phyloP scores from a whole-genome alignment of 2,113 vertebrate genomes.

The Redunca redunca region DNA sequence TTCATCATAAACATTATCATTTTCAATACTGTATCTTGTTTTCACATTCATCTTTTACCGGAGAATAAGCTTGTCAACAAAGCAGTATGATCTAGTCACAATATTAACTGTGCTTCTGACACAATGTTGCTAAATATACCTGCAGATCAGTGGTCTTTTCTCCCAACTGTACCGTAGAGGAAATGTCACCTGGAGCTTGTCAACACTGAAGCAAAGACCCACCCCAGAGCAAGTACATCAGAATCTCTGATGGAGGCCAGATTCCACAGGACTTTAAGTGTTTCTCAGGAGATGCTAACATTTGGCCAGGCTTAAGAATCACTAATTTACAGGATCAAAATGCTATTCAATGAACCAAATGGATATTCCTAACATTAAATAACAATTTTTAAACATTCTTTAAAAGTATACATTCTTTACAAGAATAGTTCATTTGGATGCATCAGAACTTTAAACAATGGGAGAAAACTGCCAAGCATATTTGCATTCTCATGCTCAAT shows the following conservation, averaged over 20 bases:
- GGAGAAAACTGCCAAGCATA: not conserved
- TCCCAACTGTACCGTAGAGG: not conserved
- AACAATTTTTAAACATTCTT: not conserved
- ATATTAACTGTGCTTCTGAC: not conserved
- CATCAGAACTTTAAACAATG: not conserved
- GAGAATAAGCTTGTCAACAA: conserved; percentile 7
- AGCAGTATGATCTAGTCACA: not conserved
- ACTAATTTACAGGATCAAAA: not conserved
- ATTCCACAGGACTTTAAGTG: not conserved
- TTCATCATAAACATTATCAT: conserved; percentile 21
- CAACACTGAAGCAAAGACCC: not conserved
- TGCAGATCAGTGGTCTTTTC: not conserved
- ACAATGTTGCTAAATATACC: not conserved
- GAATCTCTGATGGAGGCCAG: not conserved
- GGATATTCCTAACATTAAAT: not conserved
- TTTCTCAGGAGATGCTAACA: not conserved
- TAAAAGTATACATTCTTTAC: not conserved
- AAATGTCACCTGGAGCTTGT: not conserved
- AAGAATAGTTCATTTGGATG: not conserved
- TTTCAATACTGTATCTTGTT: not conserved
- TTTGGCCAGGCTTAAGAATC: not conserved
- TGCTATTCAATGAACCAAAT: not conserved
- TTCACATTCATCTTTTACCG: conserved; percentile 6
- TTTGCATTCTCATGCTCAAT: not conserved
- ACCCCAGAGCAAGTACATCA: not conserved